Conservation (phyloP, 2,113 vertebrate species). For the Anhinga anhinga region DNA sequence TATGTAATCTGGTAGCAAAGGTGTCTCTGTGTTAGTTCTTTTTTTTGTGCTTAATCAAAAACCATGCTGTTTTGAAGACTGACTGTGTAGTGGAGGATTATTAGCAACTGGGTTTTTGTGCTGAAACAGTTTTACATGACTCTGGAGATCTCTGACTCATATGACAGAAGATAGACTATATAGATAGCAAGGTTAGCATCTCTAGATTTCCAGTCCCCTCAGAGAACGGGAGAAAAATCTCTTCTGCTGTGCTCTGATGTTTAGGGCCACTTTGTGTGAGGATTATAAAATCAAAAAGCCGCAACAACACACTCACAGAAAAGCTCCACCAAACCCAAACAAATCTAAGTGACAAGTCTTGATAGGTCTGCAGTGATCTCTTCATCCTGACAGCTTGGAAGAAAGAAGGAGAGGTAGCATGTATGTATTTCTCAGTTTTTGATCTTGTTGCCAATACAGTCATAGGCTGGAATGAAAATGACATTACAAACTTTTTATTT, state of each 20-base stretch:
- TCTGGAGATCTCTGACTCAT: background rate
- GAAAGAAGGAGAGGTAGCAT: background rate
- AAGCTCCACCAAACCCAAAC: background rate
- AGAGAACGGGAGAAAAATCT: background rate
- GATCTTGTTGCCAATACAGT: background rate
- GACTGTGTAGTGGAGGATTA: background rate
- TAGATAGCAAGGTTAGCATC: background rate
- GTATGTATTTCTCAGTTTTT: background rate
- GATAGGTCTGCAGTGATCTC: background rate
- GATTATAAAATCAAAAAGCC: background rate
- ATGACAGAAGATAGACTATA: background rate
- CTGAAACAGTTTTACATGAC: background rate
- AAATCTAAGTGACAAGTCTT: constrained; percentile 2
- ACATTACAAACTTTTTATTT: background rate
- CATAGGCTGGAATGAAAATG: background rate
- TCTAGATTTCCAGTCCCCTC: background rate
- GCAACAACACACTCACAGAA: background rate
- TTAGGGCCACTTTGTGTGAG: background rate
- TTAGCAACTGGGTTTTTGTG: background rate
- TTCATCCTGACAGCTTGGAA: background rate
- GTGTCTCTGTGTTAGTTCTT: background rate
- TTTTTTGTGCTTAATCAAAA: background rate
- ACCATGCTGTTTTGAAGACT: background rate
- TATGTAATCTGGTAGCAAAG: background rate
- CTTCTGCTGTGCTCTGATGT: background rate